Percentiles rank a stretch among this genome's conserved stretches.
These are phyloP conservation scores for Drosophila algonquin DNA, from an alignment of 2,888 invertebrate species.

Conservation along the genomic window DNA sequence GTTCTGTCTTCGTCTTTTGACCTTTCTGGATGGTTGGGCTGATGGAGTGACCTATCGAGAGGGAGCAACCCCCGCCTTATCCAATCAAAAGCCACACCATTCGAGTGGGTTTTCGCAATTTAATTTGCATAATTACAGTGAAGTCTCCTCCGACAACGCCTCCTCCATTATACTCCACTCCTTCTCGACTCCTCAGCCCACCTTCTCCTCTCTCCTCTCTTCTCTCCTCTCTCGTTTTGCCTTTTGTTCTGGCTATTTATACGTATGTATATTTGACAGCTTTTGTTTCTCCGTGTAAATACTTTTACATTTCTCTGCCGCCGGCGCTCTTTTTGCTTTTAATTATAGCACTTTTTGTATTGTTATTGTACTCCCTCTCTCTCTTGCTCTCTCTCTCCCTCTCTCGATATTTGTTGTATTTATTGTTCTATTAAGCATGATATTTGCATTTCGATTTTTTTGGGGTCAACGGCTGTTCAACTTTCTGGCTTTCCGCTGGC, in stretches of 20 bases:
- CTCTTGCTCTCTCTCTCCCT: not conserved
- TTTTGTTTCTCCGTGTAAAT: conserved; percentile 44
- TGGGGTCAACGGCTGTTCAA: conserved; percentile 46
- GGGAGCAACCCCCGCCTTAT: not conserved
- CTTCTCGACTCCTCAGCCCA: not conserved
- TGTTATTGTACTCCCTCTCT: conserved; percentile 16
- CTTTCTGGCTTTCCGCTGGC: conserved; percentile 23
- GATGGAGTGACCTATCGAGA: not conserved
- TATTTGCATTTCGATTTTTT: conserved; percentile 24
- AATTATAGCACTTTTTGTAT: conserved; percentile 55
- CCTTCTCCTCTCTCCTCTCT: not conserved
- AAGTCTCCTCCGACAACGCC: conserved; percentile 4
- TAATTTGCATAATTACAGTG: conserved; percentile 69
- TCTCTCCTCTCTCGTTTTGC: not conserved
- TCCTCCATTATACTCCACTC: not conserved
- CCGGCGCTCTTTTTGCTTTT: conserved; percentile 52
- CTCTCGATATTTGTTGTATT: not conserved
- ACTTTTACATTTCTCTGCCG: conserved; percentile 42
- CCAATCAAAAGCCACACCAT: conserved; percentile 1
- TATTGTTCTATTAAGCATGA: conserved; percentile 16
- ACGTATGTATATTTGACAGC: conserved; percentile 37
- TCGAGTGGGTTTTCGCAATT: conserved; percentile 44
- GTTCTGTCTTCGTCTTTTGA: conserved; percentile 50
- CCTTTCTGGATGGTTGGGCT: conserved; percentile 49
- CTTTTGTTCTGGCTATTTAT: conserved; percentile 51